phyloP scores from a whole-genome alignment of 2,888 invertebrate genomes.

The Cryptosula pallasiana region DNA sequence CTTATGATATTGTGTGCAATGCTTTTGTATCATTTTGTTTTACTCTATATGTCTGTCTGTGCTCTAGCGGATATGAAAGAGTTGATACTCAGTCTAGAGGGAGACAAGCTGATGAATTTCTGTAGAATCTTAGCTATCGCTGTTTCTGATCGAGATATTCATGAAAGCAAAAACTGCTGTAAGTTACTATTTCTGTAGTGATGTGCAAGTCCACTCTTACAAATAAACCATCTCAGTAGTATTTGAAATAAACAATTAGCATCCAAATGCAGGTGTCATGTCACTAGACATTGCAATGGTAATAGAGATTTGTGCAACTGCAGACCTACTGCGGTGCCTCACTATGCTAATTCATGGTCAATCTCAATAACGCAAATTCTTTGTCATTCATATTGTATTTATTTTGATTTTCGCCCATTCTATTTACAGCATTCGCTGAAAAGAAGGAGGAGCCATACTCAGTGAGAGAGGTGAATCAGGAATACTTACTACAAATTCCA shows the following conservation, averaged over 20 bases:
- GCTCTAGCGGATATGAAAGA: constrained; percentile 39
- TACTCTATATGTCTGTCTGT: too few relatives aligned
- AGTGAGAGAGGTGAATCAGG: constrained; percentile 53
- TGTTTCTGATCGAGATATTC: constrained; percentile 54
- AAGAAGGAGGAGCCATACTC: constrained; percentile 52
- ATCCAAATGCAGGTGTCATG: too few relatives aligned
- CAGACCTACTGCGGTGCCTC: too few relatives aligned
- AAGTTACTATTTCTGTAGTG: too few relatives aligned
- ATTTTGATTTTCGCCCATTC: not conserved
- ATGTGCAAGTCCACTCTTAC: too few relatives aligned
- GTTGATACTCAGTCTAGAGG: constrained; percentile 43
- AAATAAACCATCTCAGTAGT: too few relatives aligned
- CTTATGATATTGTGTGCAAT: too few relatives aligned
- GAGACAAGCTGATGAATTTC: constrained; percentile 51
- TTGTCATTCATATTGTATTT: not conserved
- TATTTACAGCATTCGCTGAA: constrained; percentile 50
- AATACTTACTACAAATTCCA: constrained; percentile 48
- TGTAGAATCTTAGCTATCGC: constrained; percentile 54
- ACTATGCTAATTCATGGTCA: not conserved
- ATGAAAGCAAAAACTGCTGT: too few relatives aligned
- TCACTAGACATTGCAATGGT: too few relatives aligned
- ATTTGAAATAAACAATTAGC: too few relatives aligned
- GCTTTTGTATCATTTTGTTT: too few relatives aligned
- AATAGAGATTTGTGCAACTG: too few relatives aligned
- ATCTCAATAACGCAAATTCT: constrained; percentile 22